A percentile compares a stretch with the other conserved stretches of the same genome.
phyloP scores from a whole-genome alignment of 2,888 invertebrate genomes.

The Hesperia comma region DNA sequence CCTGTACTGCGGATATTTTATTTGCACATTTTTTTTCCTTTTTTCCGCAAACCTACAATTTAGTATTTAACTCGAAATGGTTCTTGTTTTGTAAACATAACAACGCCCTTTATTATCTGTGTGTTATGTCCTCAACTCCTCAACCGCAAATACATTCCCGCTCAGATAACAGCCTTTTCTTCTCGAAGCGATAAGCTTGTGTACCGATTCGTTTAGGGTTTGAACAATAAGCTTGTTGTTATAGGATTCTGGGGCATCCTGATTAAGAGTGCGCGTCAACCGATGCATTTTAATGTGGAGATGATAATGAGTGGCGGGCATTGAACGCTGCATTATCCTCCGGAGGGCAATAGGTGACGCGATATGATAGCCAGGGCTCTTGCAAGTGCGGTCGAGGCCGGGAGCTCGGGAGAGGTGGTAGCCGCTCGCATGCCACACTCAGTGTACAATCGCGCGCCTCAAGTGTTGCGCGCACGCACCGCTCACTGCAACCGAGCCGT shows the following conservation, averaged over 20 bases:
- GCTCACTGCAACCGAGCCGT: conserved; percentile 47
- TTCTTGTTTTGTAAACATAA: conserved; percentile 42
- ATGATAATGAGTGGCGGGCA: conserved; percentile 67
- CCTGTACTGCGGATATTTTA: conserved; percentile 71
- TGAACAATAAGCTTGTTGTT: conserved; percentile 41
- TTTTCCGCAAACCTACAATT: conserved; percentile 71
- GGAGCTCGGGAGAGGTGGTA: conserved; percentile 71
- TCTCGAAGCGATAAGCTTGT: conserved; percentile 35
- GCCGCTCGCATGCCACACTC: conserved; percentile 62
- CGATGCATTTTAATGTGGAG: conserved; percentile 50
- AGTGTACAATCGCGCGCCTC: conserved; percentile 78
- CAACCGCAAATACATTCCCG: conserved; percentile 17
- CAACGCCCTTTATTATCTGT: conserved; percentile 26
- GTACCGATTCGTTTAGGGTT: conserved; percentile 23
- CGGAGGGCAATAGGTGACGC: conserved; percentile 73
- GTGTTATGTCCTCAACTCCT: conserved; percentile 21
- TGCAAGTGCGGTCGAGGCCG: conserved; percentile 72
- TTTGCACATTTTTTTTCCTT: conserved; percentile 64
- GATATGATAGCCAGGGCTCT: conserved; percentile 72
- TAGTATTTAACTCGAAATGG: conserved; percentile 45
- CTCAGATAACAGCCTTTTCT: conserved; percentile 26
- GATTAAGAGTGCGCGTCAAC: conserved; percentile 47
- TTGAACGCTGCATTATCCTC: conserved; percentile 72
- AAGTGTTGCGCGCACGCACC: conserved; percentile 76
- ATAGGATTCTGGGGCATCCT: conserved; percentile 45